These are phyloP conservation scores for Smittia sp. DNA, from an alignment of 2,888 invertebrate species.

Conservation along the genomic window DNA sequence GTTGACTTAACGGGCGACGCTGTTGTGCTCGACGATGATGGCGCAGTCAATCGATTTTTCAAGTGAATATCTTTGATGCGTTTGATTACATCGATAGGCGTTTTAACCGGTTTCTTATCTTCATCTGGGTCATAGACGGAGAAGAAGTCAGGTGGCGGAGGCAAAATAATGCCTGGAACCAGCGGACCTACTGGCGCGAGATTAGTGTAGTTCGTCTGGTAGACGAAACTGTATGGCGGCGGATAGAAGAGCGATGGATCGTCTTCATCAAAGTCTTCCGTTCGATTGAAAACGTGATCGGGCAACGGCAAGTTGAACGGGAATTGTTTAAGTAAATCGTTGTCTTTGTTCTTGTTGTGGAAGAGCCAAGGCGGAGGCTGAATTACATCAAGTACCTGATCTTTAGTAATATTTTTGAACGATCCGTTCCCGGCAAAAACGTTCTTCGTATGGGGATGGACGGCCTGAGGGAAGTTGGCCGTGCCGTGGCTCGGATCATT, in stretches of 20 bases:
- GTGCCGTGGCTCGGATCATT: conserved; percentile 53
- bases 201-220: conserved; percentile 72
- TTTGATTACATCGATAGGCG: conserved; percentile 31
- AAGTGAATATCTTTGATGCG: conserved; percentile 37
- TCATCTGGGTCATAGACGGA: conserved; percentile 33
- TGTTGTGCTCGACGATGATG: conserved; percentile 53
- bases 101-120: conserved; percentile 34
- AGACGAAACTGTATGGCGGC: conserved; percentile 85
- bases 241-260: conserved; percentile 90
- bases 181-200: conserved; percentile 78
- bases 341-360: conserved; percentile 46
- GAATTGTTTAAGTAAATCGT: conserved; percentile 34
- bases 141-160: conserved; percentile 86
- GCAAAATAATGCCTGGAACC: conserved; percentile 83
- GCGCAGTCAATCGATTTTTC: conserved; percentile 48
- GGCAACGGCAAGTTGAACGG: conserved; percentile 48
- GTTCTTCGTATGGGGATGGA: conserved; percentile 52
- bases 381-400: conserved; percentile 65
- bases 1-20: conserved; percentile 48
- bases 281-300: conserved; percentile 62
- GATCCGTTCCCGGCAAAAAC: conserved; percentile 62
- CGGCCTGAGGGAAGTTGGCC: conserved; percentile 45
- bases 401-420: conserved; percentile 50
- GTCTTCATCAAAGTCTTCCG: conserved; percentile 81
- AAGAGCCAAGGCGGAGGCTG: conserved; percentile 61